Evolutionary conservation across 2,888 invertebrate genomes (phyloP), one percentile per base, ranked within the genome.

Genomic region (Mimumesa dahlbomi): DNA sequence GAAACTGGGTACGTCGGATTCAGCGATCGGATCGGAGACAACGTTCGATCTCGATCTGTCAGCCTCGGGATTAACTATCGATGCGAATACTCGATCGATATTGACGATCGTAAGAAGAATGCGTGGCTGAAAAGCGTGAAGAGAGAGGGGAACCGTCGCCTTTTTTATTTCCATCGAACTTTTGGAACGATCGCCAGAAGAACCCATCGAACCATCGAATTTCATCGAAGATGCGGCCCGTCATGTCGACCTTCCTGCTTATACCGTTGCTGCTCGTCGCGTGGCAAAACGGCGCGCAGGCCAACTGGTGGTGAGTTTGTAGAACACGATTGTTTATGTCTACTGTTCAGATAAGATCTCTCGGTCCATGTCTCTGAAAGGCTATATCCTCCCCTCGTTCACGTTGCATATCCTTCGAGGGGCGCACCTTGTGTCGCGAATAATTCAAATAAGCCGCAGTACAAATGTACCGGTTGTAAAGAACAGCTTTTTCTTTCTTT

Each of bases 301-400:
- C 89, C 43, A 89, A 89, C 81, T 89, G 89, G 89, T 89, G 89
- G 89, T 89, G 79, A 89, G 89, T 85, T 52, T 54, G 18, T 46
- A 69, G 40, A 52, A 61, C 64, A 69, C 59, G 48, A 69, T 72
- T 69, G 72, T 72, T 72, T 69, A 69, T 61, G 56, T 52, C 52
- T 31, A 9, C 34, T 18, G 34, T 29, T 1, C 7, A 7, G 69
- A 69, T 72, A 50, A 58, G 11, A 69, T 69, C 68, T 69, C 68
- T 50, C 50, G 34, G 25, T 25, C 4, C 31, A 11, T 21, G 29
- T 13, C 56, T 48, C 19, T 16, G 13, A 46, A 25, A 43, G 42
- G 19, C 14, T 13, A 13, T 7, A 43, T 56, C 25, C 19, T 42
- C 29, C 36, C 38, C 31, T 2, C 46, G 11, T 16, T 43, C 13